Percentiles rank a stretch among this genome's conserved stretches.
phyloP scores from a whole-genome alignment of 2,113 vertebrate species.

The Callocephalon fimbriatum region DNA sequence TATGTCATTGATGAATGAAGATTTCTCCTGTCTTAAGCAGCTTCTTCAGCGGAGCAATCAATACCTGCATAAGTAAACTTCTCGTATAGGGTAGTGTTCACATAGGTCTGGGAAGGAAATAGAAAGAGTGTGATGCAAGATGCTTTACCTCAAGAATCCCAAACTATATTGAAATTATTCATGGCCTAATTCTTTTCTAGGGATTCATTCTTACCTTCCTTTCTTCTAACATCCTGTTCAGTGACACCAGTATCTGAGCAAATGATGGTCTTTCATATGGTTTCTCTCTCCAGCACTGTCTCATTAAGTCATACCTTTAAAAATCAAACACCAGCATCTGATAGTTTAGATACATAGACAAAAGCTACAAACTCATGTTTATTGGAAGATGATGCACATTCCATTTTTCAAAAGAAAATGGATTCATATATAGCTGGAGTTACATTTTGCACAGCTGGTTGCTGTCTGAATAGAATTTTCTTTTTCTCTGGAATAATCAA shows the following conservation, averaged over 20 bases:
- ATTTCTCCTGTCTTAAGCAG: constrained; percentile 71
- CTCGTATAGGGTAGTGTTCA: constrained; percentile 90
- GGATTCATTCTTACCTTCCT: constrained; percentile 80
- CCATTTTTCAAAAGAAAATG: background rate
- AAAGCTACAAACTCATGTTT: background rate
- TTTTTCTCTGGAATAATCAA: background rate
- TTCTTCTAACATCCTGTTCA: constrained; percentile 89
- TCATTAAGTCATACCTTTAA: constrained; percentile 87
- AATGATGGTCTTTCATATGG: constrained; percentile 90
- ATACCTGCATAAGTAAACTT: constrained; percentile 91
- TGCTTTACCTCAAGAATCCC: background rate
- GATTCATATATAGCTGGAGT: background rate
- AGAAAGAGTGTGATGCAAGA: background rate
- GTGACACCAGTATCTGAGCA: constrained; percentile 86
- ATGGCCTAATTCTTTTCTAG: background rate
- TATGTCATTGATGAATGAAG: background rate
- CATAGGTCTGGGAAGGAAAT: constrained; percentile 81
- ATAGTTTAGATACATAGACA: background rate
- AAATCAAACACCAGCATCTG: background rate
- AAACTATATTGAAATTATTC: background rate
- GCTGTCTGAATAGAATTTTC: background rate
- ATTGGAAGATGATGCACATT: background rate
- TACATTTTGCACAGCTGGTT: background rate
- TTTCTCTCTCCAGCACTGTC: constrained; percentile 90
- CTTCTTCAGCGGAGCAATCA: constrained; percentile 90